Evolutionary conservation across 2,113 vertebrate genomes (phyloP).

Genomic region (Procavia capensis): DNA sequence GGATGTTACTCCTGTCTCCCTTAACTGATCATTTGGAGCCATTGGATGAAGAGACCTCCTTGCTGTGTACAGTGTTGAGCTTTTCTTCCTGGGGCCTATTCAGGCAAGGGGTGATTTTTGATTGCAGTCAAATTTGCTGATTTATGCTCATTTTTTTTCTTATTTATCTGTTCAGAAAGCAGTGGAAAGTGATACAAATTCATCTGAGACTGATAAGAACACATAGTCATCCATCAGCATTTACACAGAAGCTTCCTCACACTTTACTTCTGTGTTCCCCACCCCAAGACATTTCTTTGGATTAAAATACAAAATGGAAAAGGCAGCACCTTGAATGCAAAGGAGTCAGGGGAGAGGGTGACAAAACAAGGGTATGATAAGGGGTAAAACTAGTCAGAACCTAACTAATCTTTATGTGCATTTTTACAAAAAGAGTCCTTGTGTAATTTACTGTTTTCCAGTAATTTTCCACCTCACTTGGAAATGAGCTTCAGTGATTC

Average conservation of each 20-base stretch:
- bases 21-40: neutral
- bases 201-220: neutral
- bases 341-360: neutral
- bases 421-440: neutral
- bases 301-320: constrained; percentile 4
- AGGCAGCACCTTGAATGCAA: neutral
- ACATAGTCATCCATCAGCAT: neutral
- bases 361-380: neutral
- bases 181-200: neutral
- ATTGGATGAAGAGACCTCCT: neutral
- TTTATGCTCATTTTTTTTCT: neutral
- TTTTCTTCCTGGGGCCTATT: neutral
- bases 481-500: neutral
- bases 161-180: neutral
- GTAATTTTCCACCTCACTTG: neutral
- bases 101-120: neutral
- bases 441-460: neutral
- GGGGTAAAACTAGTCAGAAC: neutral
- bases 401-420: neutral
- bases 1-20: neutral
- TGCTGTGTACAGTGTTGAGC: neutral
- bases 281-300: neutral
- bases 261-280: neutral
- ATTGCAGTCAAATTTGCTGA: neutral
- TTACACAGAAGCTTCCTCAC: neutral